Evolutionary conservation across 2,797 vertebrate species (phyloP).

Genomic region (Dallia pectoralis): DNA sequence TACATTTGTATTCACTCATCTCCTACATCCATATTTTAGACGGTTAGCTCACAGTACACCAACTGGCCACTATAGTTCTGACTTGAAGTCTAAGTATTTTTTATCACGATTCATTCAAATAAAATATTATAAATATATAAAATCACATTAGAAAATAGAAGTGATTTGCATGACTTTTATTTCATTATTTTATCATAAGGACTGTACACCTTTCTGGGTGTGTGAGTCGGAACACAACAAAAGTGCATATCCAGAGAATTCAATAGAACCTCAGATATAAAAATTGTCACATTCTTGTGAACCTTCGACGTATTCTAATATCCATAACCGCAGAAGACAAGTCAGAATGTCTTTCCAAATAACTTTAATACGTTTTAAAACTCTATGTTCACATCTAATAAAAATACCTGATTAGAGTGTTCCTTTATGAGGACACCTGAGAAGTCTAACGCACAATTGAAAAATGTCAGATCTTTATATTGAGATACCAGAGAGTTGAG

Average conservation of each 20-base stretch:
- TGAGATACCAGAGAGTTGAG: background rate
- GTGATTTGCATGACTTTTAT: background rate
- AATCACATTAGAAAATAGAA: background rate
- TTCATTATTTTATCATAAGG: background rate
- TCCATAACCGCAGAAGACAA: background rate
- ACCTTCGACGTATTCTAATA: background rate
- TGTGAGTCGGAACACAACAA: background rate
- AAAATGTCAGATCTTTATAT: background rate
- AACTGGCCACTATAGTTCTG: background rate
- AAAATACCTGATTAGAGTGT: conserved; percentile 10
- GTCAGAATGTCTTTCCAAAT: background rate
- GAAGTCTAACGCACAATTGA: conserved; percentile 5
- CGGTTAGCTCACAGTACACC: background rate
- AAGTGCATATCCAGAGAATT: background rate
- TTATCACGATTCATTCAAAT: background rate
- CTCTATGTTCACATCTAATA: conserved; percentile 13
- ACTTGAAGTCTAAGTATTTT: background rate
- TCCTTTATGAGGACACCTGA: conserved; percentile 7
- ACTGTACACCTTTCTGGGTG: background rate
- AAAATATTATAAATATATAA: background rate
- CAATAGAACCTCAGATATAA: background rate
- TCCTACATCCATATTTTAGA: background rate
- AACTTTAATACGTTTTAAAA: background rate
- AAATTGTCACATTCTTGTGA: conserved; percentile 4
- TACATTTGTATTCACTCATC: background rate